Conservation (phyloP, 2,888 invertebrate genomes). For the Eledone cirrhosa region DNA sequence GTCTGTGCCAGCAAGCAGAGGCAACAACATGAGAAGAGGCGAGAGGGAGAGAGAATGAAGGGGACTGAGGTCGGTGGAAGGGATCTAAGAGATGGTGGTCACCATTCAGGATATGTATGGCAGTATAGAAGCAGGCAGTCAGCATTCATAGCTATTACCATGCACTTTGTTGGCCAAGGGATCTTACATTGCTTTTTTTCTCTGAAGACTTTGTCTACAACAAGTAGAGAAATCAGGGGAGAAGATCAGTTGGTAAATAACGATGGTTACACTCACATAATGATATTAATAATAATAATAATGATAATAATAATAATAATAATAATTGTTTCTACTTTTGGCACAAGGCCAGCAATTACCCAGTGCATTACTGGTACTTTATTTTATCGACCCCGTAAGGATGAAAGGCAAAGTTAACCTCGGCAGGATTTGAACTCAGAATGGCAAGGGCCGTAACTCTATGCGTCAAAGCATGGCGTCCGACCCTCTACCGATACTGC, state of each 20-base stretch:
- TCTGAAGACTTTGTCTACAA: constrained; percentile 26
- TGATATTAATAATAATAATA: no score
- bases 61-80: no score
- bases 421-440: no score
- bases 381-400: no score
- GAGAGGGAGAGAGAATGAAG: background rate
- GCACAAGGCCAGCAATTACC: no score
- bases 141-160: constrained; percentile 21
- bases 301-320: no score
- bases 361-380: no score
- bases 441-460: no score
- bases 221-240: constrained; percentile 24
- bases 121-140: constrained; percentile 13
- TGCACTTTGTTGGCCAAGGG: constrained; percentile 17
- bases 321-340: no score
- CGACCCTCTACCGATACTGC: no score
- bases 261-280: background rate
- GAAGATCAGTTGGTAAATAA: background rate
- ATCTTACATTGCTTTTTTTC: constrained; percentile 27
- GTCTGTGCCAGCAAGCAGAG: constrained; percentile 22
- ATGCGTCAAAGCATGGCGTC: no score
- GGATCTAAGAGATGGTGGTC: constrained; percentile 23
- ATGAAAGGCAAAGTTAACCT: no score
- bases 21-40: background rate
- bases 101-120: constrained; percentile 23